Percentiles rank a stretch among this genome's conserved stretches.
Conservation (phyloP, 2,797 vertebrate species). For the Carapus acus region DNA sequence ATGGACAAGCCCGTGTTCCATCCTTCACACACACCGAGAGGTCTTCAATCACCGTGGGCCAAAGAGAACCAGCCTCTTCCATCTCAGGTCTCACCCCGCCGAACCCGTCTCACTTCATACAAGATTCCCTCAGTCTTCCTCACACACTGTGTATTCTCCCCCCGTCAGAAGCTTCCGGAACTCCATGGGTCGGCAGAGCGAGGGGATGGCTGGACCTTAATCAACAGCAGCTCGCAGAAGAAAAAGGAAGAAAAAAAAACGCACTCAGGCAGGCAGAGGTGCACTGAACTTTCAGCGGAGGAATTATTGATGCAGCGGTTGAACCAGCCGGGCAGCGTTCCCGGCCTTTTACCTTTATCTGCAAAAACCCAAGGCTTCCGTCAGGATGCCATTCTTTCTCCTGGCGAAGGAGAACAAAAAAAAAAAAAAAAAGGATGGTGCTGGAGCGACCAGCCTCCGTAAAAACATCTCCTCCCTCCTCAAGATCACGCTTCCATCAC, state of each 20-base stretch:
- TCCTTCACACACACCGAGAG: conserved; percentile 13
- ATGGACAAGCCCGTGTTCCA: background rate
- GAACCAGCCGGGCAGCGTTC: conserved; percentile 19
- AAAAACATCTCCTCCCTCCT: too few relatives aligned
- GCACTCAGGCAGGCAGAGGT: conserved; percentile 33
- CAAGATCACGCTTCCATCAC: too few relatives aligned
- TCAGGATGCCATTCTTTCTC: background rate
- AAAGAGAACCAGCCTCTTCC: conserved; percentile 7
- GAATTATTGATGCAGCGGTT: conserved; percentile 47
- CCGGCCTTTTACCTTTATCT: too few relatives aligned
- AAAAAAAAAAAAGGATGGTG: too few relatives aligned
- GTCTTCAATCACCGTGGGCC: conserved; percentile 14
- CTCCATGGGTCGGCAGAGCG: conserved; percentile 28
- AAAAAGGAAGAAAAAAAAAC: too few relatives aligned
- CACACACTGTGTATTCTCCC: conserved; percentile 21
- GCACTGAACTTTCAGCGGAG: conserved; percentile 48
- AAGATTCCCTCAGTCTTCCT: conserved; percentile 19
- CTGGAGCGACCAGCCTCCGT: too few relatives aligned
- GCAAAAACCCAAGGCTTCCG: conserved; percentile 14
- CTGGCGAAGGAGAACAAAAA: too few relatives aligned
- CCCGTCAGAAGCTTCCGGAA: conserved; percentile 29
- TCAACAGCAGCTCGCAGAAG: conserved; percentile 34
- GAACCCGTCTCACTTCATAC: conserved; percentile 27
- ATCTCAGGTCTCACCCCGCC: conserved; percentile 18
- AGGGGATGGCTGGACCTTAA: conserved; percentile 33